Conservation (phyloP, 2,797 vertebrate species). For the Falco berigora region DNA sequence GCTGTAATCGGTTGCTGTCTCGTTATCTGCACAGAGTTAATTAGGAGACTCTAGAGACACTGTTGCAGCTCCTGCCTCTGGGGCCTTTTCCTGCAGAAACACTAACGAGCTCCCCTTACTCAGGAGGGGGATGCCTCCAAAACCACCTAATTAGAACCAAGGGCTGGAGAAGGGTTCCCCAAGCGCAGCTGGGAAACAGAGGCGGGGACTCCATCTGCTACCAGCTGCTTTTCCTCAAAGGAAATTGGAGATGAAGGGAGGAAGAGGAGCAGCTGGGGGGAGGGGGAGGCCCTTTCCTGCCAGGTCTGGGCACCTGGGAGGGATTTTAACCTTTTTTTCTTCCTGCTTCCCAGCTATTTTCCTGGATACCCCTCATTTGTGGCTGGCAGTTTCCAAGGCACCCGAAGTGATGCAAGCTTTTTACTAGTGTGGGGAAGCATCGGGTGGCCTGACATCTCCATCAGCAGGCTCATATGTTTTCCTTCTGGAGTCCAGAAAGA, state of each 20-base stretch:
- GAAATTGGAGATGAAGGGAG: background rate
- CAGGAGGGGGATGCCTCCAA: background rate
- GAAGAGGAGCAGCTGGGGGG: background rate
- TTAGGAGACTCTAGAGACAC: background rate
- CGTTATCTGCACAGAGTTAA: background rate
- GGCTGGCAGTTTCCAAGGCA: background rate
- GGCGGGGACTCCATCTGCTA: background rate
- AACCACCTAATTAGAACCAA: background rate
- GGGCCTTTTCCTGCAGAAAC: background rate
- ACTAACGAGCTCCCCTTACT: background rate
- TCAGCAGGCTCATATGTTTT: rapidly evolving
- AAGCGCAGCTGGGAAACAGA: rapidly evolving
- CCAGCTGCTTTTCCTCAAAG: background rate
- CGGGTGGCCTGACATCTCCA: background rate
- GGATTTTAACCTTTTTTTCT: background rate
- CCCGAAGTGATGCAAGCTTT: background rate
- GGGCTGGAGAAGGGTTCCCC: background rate
- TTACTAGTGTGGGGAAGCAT: background rate
- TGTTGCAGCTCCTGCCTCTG: background rate
- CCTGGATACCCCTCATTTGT: background rate
- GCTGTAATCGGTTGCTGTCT: background rate
- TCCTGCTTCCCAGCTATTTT: background rate
- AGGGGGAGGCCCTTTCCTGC: background rate
- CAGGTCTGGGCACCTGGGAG: too few relatives aligned
- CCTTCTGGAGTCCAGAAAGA: background rate